Evolutionary conservation across 2,797 vertebrate genomes (phyloP), one percentile per base, ranked within the genome.

Genomic region (Microhierax caerulescens): DNA sequence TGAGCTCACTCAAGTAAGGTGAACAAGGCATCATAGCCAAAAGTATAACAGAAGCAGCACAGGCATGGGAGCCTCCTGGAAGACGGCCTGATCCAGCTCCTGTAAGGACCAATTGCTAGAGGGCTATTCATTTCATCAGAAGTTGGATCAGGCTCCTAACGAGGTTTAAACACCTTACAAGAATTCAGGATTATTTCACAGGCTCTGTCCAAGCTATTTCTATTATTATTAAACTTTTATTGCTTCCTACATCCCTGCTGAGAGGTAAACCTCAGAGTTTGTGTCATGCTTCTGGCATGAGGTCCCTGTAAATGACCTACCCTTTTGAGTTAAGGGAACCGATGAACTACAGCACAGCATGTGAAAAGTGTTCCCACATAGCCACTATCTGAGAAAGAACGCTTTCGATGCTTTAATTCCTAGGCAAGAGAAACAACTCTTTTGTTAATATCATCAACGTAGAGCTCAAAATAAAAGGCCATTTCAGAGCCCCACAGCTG

Each of bases 381-480:
- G 69, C 57, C 45, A 5, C 57, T 4, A 11, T 53, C 50, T 1
- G 1, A 75, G 84, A 83, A 76, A 88, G 51, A 94, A 88, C 0
- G 2, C 54, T 89, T 81, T 11, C 43, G 61, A 90, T 59, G 65
- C 75, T 87, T 85, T 90, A 74, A 85, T 76, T 93, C 91, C 78
- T 15, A 77, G 39, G 92, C 84, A 96, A 95, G 89, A 91, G 90
- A 96, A 97, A 96, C 73, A 92, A 88, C 72, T 83, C 77, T 72
- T 93, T 93, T 94, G 78, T 94, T 93, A 76, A 37, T 15, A 60
- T 82, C 17, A 15, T 75, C 88, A 89, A 65, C 80, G 60, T 2
- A 1, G 59, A 93, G 77, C 75, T 92, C 50, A 67, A 78, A 91
- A 95, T 72, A 78, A 91, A 93, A 78, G 73, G 37, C 47, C 24